These are phyloP conservation scores for Bambusicola thoracicus DNA, from an alignment of 2,113 vertebrate species.

Conservation along the genomic window DNA sequence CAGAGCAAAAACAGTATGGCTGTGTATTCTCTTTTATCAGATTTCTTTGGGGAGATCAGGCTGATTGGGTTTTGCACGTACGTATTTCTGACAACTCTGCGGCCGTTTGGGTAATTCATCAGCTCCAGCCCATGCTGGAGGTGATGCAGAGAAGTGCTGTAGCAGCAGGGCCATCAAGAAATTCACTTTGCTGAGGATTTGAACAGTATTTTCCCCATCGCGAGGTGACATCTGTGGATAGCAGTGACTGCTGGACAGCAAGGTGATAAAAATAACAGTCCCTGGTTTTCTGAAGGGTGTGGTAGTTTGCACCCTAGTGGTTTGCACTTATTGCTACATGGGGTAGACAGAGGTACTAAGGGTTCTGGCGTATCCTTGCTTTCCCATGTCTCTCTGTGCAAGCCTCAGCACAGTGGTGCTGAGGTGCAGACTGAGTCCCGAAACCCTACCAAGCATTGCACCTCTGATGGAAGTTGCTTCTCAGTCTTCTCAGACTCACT, in stretches of 20 bases:
- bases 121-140: constrained; percentile 16
- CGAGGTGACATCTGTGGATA: background rate
- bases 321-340: background rate
- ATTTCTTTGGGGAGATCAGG: constrained; percentile 65
- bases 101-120: background rate
- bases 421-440: fast-evolving
- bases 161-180: background rate
- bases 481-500: constrained; percentile 44
- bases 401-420: fast-evolving
- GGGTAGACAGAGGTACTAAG: background rate
- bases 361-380: background rate
- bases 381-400: background rate
- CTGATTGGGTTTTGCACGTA: constrained; percentile 69
- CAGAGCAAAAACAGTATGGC: constrained; percentile 39
- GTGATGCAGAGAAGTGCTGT: background rate
- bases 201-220: background rate
- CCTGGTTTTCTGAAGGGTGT: background rate
- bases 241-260: background rate
- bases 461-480: constrained; percentile 10
- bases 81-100: constrained; percentile 52
- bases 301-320: no score
- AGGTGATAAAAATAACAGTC: background rate
- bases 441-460: background rate
- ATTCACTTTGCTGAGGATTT: background rate
- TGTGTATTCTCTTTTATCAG: constrained; percentile 47